Evolutionary conservation across 64 coral and sea anemone genomes (phyloP).

Genomic region (Hydrozoanthus tunicans): DNA sequence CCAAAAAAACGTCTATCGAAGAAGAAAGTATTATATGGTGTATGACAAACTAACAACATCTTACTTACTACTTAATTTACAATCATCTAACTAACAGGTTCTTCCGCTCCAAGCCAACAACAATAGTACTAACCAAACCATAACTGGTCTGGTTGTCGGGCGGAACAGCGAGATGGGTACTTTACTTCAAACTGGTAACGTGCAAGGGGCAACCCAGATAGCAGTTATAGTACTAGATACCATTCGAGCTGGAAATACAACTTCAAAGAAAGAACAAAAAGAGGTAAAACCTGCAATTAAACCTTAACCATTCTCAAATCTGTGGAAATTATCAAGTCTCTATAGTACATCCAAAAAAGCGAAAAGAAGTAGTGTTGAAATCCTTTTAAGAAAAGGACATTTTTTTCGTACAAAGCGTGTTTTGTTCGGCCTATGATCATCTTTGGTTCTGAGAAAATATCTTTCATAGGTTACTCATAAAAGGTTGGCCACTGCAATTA

Average conservation of each 20-base stretch:
- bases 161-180: slow-evolving; percentile 42
- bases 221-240: slow-evolving; percentile 28
- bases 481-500: too few relatives aligned
- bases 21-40: background rate
- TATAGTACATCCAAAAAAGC: too few relatives aligned
- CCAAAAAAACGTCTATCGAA: background rate
- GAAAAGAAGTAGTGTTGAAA: too few relatives aligned
- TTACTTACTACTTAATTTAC: background rate
- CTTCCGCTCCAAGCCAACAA: background rate
- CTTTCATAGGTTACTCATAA: too few relatives aligned
- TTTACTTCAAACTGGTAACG: slow-evolving; percentile 32
- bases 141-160: slow-evolving; percentile 18
- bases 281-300: background rate
- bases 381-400: too few relatives aligned
- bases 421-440: too few relatives aligned
- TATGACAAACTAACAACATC: too few relatives aligned
- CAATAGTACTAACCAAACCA: background rate
- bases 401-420: too few relatives aligned
- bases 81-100: background rate
- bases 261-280: slow-evolving; percentile 14
- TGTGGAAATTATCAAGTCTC: too few relatives aligned
- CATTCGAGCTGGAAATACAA: slow-evolving; percentile 1
- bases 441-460: too few relatives aligned
- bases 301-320: too few relatives aligned
- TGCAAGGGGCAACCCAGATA: slow-evolving; percentile 26